Evolutionary conservation across 2,888 invertebrate species (phyloP).

Genomic region (Meteorus colon): DNA sequence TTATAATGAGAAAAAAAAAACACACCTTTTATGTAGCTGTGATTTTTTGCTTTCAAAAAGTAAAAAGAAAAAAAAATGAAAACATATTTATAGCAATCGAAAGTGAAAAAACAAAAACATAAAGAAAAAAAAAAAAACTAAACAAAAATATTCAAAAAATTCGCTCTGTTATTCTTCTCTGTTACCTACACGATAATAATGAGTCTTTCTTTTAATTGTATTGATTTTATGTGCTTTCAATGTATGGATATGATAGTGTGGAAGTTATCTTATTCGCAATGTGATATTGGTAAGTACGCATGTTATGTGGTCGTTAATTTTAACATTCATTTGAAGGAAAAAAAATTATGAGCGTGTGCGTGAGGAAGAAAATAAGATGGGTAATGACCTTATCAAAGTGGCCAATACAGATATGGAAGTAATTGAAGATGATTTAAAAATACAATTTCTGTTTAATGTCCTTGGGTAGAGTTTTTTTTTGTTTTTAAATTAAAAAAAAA

Average conservation of each 20-base stretch:
- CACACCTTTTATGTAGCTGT: conserved; percentile 73
- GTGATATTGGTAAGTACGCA: background rate
- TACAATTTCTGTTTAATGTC: background rate
- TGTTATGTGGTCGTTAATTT: background rate
- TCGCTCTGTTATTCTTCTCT: conserved; percentile 12
- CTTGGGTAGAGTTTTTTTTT: no score
- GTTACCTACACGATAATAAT: background rate
- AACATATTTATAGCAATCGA: conserved; percentile 70
- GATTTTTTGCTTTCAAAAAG: conserved; percentile 73
- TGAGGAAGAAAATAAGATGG: background rate
- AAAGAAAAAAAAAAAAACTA: conserved; percentile 12
- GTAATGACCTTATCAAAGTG: background rate
- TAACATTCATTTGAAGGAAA: background rate
- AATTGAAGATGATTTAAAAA: background rate
- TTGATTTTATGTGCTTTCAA: background rate
- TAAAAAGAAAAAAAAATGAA: conserved; percentile 64
- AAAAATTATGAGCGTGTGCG: background rate
- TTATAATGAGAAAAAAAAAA: conserved; percentile 47
- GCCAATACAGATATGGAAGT: background rate
- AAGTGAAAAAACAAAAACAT: conserved; percentile 26
- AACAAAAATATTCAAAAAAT: background rate
- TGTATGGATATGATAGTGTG: background rate
- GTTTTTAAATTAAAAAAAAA: background rate
- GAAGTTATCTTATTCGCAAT: background rate
- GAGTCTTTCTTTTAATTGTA: background rate